Evolutionary conservation across 2,888 invertebrate genomes (phyloP), one percentile per base, ranked within the genome.

Genomic region (Leptopilina syphax): DNA sequence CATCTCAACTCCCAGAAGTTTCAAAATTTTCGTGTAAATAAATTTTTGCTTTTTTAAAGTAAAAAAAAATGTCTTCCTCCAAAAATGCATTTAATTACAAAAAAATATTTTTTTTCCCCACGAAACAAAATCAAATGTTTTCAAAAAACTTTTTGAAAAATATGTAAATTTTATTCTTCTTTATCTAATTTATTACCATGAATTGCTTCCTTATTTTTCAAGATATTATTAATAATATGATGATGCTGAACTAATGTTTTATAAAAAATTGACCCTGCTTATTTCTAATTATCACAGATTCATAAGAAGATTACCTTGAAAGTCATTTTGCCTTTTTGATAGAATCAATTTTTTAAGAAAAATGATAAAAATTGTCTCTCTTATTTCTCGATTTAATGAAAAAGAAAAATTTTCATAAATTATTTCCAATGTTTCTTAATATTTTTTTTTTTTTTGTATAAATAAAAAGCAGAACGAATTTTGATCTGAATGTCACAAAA

Each of bases 181-280:
- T 34, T 63, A 24, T 63, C 24, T 18, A 18, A 6, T 63, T 63
- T 63, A 63, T 63, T 18, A 60, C 60, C 50, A 50, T 50, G 60
- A 60, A 63, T 63, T 63, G 9, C 9, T 68, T 68, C 68, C 41
- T n/a, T 34, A 50, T 68, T 68, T 68, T 50, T 41, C 41, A 47
- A 47, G 47, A 41, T 44, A 44, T 68, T 68, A 68, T 34, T 13
- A 68, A 41, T 68, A 68, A 50, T 50, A 50, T 50, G 50, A 50
- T 68, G 63, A 63, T 63, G 63, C 18, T 63, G 63, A 63, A 63
- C 63, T 63, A 8, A 50, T 8, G n/a, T 50, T 68, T 47, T 47
- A 12, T 13, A 68, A 44, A 76, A 73, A 76, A 76, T 8, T 76
- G 76, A 63, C 76, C 76, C 76, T 13, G 76, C 60, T 18, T 41